A percentile compares a stretch with the other conserved stretches of the same genome.
These are phyloP conservation scores for Neoscelio sp. DNA, from an alignment of 2,888 invertebrate genomes.

Conservation along the genomic window DNA sequence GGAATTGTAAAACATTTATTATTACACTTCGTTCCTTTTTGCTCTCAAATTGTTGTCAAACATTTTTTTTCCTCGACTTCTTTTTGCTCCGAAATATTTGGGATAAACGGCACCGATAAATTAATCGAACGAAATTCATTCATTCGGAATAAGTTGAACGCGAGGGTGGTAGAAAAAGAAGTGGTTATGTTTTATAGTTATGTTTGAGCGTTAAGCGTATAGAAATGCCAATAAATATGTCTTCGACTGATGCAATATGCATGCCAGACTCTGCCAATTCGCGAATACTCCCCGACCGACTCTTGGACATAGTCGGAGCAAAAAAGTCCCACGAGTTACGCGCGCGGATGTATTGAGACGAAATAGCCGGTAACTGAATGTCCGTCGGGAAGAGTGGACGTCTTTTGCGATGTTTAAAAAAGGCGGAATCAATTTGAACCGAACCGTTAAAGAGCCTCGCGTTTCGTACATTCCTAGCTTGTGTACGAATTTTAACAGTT, in stretches of 20 bases:
- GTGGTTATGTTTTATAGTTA: constrained; percentile 63
- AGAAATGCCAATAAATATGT: constrained; percentile 68
- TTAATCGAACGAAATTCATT: constrained; percentile 49
- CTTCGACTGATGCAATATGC: constrained; percentile 67
- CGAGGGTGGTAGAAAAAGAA: constrained; percentile 58
- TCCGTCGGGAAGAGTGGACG: too few relatives aligned
- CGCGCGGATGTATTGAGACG: constrained; percentile 53
- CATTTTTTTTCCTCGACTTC: not conserved
- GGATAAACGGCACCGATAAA: constrained; percentile 29
- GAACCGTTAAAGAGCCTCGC: constrained; percentile 56
- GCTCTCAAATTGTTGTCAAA: too few relatives aligned
- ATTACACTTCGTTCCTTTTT: not conserved
- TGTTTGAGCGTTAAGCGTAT: constrained; percentile 63
- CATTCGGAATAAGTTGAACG: constrained; percentile 45
- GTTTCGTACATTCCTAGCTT: constrained; percentile 52
- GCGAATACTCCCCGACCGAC: constrained; percentile 52
- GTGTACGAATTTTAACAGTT: constrained; percentile 48
- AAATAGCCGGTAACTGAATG: constrained; percentile 30
- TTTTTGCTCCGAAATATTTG: not conserved
- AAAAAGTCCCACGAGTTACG: constrained; percentile 55
- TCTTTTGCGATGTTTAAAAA: constrained; percentile 43
- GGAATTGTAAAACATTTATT: constrained; percentile 46
- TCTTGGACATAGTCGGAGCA: constrained; percentile 42
- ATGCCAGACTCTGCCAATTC: constrained; percentile 62
- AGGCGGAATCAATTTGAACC: constrained; percentile 49